These are phyloP conservation scores for Ciconia maguari DNA, from an alignment of 2,113 vertebrate genomes.

Conservation along the genomic window DNA sequence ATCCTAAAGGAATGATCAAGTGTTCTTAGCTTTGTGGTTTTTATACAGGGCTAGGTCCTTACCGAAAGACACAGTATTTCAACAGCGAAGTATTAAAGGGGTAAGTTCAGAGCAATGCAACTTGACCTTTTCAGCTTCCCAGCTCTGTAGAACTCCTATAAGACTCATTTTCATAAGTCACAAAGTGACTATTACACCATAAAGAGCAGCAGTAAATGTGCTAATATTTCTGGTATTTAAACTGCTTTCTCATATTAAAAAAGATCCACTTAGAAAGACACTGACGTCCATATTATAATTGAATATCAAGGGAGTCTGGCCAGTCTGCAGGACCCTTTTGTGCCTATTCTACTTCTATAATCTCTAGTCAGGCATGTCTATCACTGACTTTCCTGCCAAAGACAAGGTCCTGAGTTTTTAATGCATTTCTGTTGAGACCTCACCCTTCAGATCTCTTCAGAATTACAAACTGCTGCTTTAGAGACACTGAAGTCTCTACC, in stretches of 20 bases:
- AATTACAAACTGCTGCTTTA: not conserved
- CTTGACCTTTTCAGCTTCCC: constrained; percentile 23
- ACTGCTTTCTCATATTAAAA: not conserved
- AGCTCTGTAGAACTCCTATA: not conserved
- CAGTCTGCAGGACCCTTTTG: not conserved
- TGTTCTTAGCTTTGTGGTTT: constrained; percentile 24
- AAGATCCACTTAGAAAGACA: not conserved
- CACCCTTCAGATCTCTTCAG: not conserved
- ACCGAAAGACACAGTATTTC: not conserved
- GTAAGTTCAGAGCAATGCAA: not conserved
- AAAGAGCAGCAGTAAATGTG: not conserved
- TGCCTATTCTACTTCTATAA: not conserved
- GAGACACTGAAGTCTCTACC: not conserved
- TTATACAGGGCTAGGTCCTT: not conserved
- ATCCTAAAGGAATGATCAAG: constrained; percentile 43
- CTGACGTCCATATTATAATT: not conserved
- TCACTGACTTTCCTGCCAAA: not conserved
- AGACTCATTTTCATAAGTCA: not conserved
- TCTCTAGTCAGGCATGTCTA: not conserved
- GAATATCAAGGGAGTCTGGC: not conserved
- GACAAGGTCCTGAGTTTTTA: not conserved
- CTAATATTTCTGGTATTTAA: constrained; percentile 3
- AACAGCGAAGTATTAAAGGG: not conserved
- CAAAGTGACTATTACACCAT: not conserved
- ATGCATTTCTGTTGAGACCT: not conserved